Conservation (phyloP, 2,113 vertebrate genomes). For the Myrmecophaga tridactyla region DNA sequence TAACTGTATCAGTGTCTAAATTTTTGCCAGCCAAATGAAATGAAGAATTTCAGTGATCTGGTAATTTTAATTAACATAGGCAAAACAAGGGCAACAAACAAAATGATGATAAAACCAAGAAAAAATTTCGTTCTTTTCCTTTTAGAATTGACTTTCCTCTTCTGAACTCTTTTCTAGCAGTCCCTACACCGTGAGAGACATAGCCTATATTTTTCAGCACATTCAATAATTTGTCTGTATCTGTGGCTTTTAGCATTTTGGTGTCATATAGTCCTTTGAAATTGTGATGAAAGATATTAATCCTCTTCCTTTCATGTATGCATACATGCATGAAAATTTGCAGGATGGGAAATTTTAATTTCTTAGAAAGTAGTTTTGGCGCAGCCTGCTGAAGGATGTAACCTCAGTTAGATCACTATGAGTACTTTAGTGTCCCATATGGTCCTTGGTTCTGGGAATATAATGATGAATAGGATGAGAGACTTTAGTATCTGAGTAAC, state of each 20-base stretch:
- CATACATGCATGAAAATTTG: not conserved
- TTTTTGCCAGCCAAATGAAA: not conserved
- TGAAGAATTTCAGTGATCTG: not conserved
- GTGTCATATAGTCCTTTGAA: not conserved
- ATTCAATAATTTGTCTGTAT: not conserved
- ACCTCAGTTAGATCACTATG: not conserved
- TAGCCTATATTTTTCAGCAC: not conserved
- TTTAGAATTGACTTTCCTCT: conserved; percentile 1
- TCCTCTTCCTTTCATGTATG: not conserved
- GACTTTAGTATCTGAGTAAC: not conserved
- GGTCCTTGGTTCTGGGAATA: not conserved
- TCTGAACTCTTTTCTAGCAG: conserved; percentile 20
- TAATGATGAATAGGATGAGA: not conserved
- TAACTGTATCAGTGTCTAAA: not conserved
- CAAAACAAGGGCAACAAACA: not conserved
- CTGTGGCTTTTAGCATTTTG: conserved; percentile 20
- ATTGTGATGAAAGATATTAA: not conserved
- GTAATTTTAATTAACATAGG: not conserved
- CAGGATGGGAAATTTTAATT: not conserved
- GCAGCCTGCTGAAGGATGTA: not conserved
- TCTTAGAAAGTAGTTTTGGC: conserved; percentile 33
- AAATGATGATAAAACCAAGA: not conserved
- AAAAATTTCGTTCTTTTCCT: not conserved
- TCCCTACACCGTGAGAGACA: not conserved
- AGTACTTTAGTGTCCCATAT: not conserved